Evolutionary conservation across 2,113 vertebrate genomes (phyloP).

Genomic region (Amblyornis subalaris): DNA sequence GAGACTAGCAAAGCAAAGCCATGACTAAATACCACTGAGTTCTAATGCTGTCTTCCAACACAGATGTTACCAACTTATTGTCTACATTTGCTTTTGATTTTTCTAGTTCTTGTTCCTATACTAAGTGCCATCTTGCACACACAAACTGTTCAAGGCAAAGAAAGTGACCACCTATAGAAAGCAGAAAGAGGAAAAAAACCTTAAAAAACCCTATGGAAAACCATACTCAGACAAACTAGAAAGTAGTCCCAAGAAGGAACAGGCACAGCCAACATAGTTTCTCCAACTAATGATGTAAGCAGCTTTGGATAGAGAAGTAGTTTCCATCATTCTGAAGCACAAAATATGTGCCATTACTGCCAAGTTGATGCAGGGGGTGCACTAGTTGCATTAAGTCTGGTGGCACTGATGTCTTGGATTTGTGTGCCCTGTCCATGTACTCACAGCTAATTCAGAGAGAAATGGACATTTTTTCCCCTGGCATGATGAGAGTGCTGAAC

Average conservation of each 20-base stretch:
- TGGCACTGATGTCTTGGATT: background rate
- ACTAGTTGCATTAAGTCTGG: background rate
- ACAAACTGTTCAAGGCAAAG: conserved; percentile 2
- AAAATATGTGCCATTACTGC: background rate
- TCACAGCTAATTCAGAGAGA: background rate
- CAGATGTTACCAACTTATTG: conserved; percentile 2
- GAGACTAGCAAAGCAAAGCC: conserved; percentile 33
- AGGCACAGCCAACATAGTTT: background rate
- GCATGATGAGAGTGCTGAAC: background rate
- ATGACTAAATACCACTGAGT: conserved; percentile 27
- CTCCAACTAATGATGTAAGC: background rate
- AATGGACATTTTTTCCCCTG: background rate
- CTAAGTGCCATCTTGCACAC: background rate
- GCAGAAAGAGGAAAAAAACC: background rate
- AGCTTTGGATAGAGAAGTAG: background rate
- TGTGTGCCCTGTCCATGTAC: background rate
- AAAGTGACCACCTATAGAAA: background rate
- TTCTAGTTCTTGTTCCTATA: conserved; percentile 27
- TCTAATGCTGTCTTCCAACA: conserved; percentile 11
- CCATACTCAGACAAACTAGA: background rate
- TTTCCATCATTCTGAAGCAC: background rate
- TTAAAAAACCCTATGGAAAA: background rate
- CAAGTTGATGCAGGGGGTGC: background rate
- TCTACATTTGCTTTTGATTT: conserved; percentile 28
- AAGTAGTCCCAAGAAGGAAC: background rate